phyloP scores from a whole-genome alignment of 1,140 invertebrate species.

The Laupala kohalensis region DNA sequence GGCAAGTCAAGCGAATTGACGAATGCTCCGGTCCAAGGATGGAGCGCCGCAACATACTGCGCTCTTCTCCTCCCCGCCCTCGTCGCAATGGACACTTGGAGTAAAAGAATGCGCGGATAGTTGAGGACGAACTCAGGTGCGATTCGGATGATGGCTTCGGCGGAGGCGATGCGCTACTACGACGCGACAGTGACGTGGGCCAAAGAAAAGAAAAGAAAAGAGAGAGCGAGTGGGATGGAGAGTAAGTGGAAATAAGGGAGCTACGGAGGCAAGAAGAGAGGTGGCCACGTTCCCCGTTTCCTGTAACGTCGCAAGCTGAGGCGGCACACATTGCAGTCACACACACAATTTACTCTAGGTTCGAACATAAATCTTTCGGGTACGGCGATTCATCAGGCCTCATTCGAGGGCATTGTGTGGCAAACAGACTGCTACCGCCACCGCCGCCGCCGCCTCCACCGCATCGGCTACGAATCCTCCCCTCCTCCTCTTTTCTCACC shows the following conservation, averaged over 20 bases:
- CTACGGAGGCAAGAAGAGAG: background rate
- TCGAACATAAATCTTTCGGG: constrained; percentile 16
- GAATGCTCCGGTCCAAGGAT: background rate
- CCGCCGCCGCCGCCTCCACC: background rate
- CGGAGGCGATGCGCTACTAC: no score
- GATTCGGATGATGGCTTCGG: no score
- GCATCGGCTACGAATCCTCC: no score
- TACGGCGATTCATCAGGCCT: constrained; percentile 14
- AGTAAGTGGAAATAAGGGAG: background rate
- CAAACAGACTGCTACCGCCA: constrained; percentile 8
- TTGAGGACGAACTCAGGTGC: no score
- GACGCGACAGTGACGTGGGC: no score
- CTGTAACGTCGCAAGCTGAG: no score
- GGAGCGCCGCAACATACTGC: background rate
- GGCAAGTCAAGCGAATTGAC: background rate
- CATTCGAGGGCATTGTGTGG: constrained; percentile 9
- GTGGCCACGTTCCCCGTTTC: no score
- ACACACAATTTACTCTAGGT: constrained; percentile 13
- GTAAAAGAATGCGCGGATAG: no score
- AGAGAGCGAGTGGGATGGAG: background rate
- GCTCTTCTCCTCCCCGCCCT: background rate
- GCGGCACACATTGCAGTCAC: constrained; percentile 9
- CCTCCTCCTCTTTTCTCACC: background rate
- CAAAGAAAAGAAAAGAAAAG: background rate
- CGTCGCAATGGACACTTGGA: no score